These are phyloP conservation scores for Corythoichthys haematopterus DNA, from an alignment of 2,113 vertebrate species.

Conservation along the genomic window DNA sequence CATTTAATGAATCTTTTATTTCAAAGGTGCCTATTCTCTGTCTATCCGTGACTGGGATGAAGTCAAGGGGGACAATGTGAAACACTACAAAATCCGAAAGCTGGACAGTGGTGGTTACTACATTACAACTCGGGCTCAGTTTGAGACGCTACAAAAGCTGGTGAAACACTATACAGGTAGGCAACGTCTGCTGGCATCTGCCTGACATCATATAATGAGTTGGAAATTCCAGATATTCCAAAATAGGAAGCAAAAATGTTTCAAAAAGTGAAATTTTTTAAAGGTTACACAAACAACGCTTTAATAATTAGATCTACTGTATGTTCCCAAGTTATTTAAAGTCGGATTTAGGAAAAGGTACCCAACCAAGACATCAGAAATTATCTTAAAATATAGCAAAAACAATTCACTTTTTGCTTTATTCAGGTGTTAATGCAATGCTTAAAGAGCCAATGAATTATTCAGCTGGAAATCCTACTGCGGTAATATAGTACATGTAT, in stretches of 20 bases:
- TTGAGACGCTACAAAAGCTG: conserved; percentile 92
- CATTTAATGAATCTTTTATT: not conserved
- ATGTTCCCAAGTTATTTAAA: no score
- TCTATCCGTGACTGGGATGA: conserved; percentile 99
- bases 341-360: no score
- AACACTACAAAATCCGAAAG: conserved; percentile 99
- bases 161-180: conserved; percentile 98
- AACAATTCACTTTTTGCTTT: not conserved
- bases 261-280: no score
- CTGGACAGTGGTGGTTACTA: conserved; percentile 97
- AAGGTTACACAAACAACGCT: no score
- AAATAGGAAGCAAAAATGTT: no score
- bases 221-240: no score
- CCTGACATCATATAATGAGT: no score
- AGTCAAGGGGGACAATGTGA: conserved; percentile 93
- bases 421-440: conserved; percentile 8
- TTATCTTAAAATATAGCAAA: no score
- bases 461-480: conserved; percentile 34
- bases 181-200: not conserved
- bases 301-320: no score
- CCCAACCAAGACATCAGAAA: no score
- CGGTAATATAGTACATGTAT: not conserved
- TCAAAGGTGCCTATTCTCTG: conserved; percentile 89
- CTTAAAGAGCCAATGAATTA: conserved; percentile 25
- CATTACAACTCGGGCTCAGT: conserved; percentile 96